Conservation (phyloP, 2,797 vertebrate species). For the Anabacerthia variegaticeps region DNA sequence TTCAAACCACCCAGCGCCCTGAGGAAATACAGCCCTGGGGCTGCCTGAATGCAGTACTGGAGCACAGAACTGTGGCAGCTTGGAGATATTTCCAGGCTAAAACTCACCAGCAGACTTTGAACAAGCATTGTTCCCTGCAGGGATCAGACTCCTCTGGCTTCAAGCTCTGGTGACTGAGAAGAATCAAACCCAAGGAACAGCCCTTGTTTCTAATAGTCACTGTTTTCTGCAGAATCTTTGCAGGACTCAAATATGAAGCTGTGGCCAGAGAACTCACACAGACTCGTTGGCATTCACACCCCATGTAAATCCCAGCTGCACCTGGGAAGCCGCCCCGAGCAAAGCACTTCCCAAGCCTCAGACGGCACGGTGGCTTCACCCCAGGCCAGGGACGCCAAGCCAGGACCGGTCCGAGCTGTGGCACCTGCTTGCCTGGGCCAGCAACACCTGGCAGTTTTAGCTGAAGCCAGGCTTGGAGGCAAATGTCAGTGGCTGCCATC, state of each 20-base stretch:
- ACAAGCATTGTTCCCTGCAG: background rate
- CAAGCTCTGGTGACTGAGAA: background rate
- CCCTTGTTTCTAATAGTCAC: background rate
- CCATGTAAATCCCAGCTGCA: rapidly evolving
- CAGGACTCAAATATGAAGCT: background rate
- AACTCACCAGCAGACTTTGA: background rate
- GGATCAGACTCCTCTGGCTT: background rate
- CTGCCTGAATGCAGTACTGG: background rate
- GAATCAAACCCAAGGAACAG: background rate
- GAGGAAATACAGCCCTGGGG: background rate
- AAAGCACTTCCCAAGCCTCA: background rate
- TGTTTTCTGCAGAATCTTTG: background rate
- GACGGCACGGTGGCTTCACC: rapidly evolving
- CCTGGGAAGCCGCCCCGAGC: rapidly evolving
- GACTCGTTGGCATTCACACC: background rate
- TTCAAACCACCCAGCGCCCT: rapidly evolving
- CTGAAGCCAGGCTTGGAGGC: background rate
- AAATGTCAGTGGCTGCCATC: rapidly evolving
- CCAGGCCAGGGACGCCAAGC: rapidly evolving
- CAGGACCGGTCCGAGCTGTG: background rate
- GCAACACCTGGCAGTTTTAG: background rate
- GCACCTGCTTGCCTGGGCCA: rapidly evolving
- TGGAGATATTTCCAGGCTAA: background rate
- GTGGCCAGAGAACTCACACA: background rate
- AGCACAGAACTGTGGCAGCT: background rate